Base-by-base conservation (phyloP, 2,888 invertebrate species). In the Corbicula japonica region DNA sequence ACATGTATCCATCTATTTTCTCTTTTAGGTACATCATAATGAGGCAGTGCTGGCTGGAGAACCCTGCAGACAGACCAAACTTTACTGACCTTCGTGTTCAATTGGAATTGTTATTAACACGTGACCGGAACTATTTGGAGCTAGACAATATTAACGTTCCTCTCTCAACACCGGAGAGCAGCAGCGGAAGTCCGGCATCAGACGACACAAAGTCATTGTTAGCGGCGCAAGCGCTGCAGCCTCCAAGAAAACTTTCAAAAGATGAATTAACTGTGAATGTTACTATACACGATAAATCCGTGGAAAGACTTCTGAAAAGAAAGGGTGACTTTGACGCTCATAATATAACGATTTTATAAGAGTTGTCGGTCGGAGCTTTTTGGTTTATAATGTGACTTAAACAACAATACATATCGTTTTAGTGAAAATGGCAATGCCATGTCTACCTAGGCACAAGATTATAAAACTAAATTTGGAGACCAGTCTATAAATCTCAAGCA, bases 61-160 rank as follows among this genome's bases (percentile, higher is more conserved):
- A 81, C 38, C 90, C 92, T 0, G 71, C 62, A 15, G 91, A 92
- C 58, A 83, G 93, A 30, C 92, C 92, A 1, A 82, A 87, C 34
- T 93, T 92, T 82, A 89, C 88, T 3, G 87, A 90, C 44, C 86
- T 93, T 10, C 85, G 92, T 26, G 75, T 86, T n/a, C 87, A 88
- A 58, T 81, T 93, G 65, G 92, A 93, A 80, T 84, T 88, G 21
- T 86, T 93, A 50, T 86, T 92, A 76, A 75, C 87, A 35, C 83
- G 86, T 62, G 90, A 92, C 82, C 75, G 89, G 28, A 87, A 93
- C 82, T 93, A 92, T 76, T 86, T 93, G 35, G 90, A 91, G 32
- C 85, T 93, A n/a, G 91, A 92, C 72, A 91, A 91, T 83, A 90
- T 91, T 58, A 89, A 92, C 73, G 89, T 90, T 26, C 91, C 91